These are phyloP conservation scores for Camponotus vicinus DNA, from an alignment of 1,140 invertebrate species.

Conservation along the genomic window DNA sequence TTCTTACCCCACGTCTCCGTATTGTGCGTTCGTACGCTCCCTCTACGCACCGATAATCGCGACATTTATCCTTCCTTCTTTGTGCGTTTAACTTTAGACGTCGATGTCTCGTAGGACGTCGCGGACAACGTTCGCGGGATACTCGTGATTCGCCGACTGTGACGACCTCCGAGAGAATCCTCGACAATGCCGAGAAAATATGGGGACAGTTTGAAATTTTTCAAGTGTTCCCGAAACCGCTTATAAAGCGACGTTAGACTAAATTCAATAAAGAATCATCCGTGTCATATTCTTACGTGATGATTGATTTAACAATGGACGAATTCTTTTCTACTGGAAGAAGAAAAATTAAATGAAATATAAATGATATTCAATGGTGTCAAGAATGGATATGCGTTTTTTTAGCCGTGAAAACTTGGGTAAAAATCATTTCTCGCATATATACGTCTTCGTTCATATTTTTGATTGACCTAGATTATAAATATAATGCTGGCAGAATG, in stretches of 20 bases:
- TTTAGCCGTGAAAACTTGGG: not conserved
- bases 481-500: not conserved
- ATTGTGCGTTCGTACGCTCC: not conserved
- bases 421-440: not conserved
- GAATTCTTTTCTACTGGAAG: not conserved
- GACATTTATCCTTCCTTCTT: conserved; percentile 28
- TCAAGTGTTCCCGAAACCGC: not conserved
- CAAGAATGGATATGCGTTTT: not conserved
- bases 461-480: not conserved
- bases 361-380: not conserved
- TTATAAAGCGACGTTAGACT: not conserved
- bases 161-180: conserved; percentile 38
- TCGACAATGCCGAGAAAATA: conserved; percentile 41
- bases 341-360: not conserved
- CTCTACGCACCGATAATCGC: conserved; percentile 17
- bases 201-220: conserved; percentile 7
- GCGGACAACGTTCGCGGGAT: conserved; percentile 23
- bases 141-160: conserved; percentile 45
- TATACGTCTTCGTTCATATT: not conserved
- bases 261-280: not conserved
- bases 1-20: conserved; percentile 26
- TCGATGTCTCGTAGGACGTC: conserved; percentile 3
- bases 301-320: not conserved
- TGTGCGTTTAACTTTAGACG: conserved; percentile 27
- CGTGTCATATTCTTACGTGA: not conserved